Percentiles rank a stretch among this genome's conserved stretches.
Evolutionary conservation across 2,888 invertebrate species (phyloP).

Genomic region (Nomada lathburiana): DNA sequence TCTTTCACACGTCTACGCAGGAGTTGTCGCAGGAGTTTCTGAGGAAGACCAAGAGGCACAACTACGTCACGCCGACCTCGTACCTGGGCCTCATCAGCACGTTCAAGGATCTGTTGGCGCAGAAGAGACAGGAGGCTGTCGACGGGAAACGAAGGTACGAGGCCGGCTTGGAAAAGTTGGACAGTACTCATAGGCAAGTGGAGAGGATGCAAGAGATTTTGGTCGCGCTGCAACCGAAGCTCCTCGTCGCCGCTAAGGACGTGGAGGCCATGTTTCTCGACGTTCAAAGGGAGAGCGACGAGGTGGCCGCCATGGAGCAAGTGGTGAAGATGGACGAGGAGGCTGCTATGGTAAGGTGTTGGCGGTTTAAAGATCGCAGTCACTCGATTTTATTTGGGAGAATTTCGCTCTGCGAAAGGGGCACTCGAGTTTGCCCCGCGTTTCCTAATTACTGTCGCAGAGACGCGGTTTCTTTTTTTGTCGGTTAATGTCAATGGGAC

Average conservation of each 20-base stretch:
- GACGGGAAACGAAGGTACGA: slow-evolving; percentile 91
- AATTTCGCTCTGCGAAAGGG: neutral
- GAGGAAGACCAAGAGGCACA: slow-evolving; percentile 89
- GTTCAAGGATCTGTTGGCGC: slow-evolving; percentile 91
- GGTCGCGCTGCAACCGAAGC: slow-evolving; percentile 93
- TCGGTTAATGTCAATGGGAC: slow-evolving; percentile 7
- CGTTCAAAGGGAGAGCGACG: slow-evolving; percentile 94
- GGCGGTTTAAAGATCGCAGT: slow-evolving; percentile 39
- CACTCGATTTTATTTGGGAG: slow-evolving; percentile 27
- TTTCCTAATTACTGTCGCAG: neutral
- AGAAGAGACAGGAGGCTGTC: slow-evolving; percentile 90
- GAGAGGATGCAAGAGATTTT: slow-evolving; percentile 93
- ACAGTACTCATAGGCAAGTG: slow-evolving; percentile 92
- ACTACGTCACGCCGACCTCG: slow-evolving; percentile 97
- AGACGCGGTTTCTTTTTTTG: neutral
- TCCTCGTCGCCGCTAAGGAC: slow-evolving; percentile 94
- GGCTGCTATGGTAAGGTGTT: slow-evolving; percentile 87
- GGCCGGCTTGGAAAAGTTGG: slow-evolving; percentile 94
- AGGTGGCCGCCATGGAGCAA: slow-evolving; percentile 92
- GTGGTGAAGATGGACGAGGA: slow-evolving; percentile 93
- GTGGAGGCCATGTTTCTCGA: slow-evolving; percentile 94
- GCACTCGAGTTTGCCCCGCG: slow-evolving; percentile 4
- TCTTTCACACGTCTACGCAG: slow-evolving; percentile 94
- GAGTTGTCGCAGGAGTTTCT: slow-evolving; percentile 88
- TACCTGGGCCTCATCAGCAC: slow-evolving; percentile 96